Conservation (phyloP, 2,888 invertebrate species). For the Drosophila gaucha region DNA sequence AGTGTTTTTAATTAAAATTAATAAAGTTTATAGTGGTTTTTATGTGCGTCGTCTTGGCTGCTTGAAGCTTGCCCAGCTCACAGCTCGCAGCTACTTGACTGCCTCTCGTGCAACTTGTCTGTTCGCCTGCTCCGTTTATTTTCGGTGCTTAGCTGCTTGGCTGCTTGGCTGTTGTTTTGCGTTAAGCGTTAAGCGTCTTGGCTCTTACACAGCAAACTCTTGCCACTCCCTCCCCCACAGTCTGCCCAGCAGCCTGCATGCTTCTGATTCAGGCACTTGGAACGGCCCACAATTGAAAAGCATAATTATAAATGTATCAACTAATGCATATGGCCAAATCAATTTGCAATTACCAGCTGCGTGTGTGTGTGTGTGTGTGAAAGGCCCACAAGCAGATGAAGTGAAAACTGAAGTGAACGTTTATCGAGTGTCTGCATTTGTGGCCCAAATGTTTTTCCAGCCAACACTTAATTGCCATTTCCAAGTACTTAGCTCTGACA, state of each 20-base stretch:
- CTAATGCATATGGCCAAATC: slow-evolving; percentile 73
- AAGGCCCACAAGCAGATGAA: slow-evolving; percentile 54
- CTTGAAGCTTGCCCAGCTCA: slow-evolving; percentile 1
- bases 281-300: slow-evolving; percentile 55
- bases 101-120: neutral
- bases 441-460: slow-evolving; percentile 54
- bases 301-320: slow-evolving; percentile 74
- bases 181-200: slow-evolving; percentile 19
- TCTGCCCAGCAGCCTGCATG: neutral
- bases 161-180: slow-evolving; percentile 35
- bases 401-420: slow-evolving; percentile 70
- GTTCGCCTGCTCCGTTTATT: slow-evolving; percentile 21
- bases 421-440: slow-evolving; percentile 28
- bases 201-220: slow-evolving; percentile 8
- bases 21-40: slow-evolving; percentile 77
- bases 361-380: neutral
- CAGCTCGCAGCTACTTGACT: slow-evolving; percentile 11
- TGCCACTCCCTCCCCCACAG: neutral
- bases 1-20: slow-evolving; percentile 79
- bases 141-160: slow-evolving; percentile 44
- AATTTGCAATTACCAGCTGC: slow-evolving; percentile 67
- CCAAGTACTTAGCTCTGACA: slow-evolving; percentile 57
- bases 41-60: slow-evolving; percentile 41
- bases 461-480: slow-evolving; percentile 67
- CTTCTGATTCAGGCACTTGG: slow-evolving; percentile 42